These are phyloP conservation scores for Itoplectis maculator DNA, from an alignment of 2,888 invertebrate genomes.

Conservation along the genomic window DNA sequence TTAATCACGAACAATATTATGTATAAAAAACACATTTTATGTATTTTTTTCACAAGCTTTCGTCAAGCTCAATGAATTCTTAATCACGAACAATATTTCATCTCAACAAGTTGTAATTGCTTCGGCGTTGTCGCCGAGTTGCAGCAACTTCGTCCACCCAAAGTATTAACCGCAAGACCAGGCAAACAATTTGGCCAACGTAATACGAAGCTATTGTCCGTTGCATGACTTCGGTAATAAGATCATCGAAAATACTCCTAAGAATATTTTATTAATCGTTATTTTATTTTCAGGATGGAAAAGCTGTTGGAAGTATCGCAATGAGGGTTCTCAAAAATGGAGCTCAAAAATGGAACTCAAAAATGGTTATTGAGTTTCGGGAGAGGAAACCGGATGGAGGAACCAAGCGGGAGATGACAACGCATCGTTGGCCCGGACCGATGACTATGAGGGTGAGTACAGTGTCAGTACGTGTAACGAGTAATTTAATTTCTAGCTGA, in stretches of 20 bases:
- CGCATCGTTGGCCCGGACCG: constrained; percentile 11
- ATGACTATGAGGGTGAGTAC: constrained; percentile 38
- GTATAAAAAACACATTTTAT: too few relatives aligned
- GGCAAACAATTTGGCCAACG: neutral
- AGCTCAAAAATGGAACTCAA: constrained; percentile 9
- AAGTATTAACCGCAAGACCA: neutral
- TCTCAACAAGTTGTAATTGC: constrained; percentile 1
- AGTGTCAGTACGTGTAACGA: constrained; percentile 80
- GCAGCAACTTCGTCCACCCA: neutral
- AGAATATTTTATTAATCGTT: neutral
- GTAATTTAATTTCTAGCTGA: constrained; percentile 83
- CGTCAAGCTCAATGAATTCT: neutral
- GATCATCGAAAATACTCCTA: neutral
- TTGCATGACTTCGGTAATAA: neutral
- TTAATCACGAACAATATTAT: too few relatives aligned
- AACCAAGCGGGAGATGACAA: constrained; percentile 14
- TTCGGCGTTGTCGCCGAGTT: neutral
- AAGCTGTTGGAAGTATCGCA: neutral
- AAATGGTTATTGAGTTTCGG: constrained; percentile 3
- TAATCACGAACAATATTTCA: neutral
- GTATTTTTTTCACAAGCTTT: neutral
- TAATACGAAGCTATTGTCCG: neutral
- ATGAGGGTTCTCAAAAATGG: constrained; percentile 11
- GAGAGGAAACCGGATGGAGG: neutral
- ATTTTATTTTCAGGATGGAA: neutral